phyloP scores from a whole-genome alignment of 1,140 invertebrate genomes.

The Gryon sp. region DNA sequence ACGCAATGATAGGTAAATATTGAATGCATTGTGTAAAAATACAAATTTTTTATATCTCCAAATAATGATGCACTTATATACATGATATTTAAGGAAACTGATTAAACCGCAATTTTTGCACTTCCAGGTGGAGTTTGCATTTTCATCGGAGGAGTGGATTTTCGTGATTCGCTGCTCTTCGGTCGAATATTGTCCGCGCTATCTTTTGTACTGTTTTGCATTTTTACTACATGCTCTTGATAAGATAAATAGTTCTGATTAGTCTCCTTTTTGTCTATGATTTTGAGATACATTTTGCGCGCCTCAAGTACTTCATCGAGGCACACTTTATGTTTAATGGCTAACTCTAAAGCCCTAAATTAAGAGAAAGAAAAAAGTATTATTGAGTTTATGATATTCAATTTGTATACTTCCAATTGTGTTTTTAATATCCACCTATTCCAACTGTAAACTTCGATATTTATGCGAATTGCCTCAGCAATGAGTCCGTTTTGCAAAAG shows the following conservation, averaged over 20 bases:
- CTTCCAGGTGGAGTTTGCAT: slow-evolving; percentile 47
- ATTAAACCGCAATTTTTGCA: slow-evolving; percentile 38
- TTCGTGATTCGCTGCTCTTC: slow-evolving; percentile 36
- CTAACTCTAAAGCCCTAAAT: slow-evolving; percentile 91
- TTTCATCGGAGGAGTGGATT: slow-evolving; percentile 14
- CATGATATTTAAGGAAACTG: too few relatives aligned
- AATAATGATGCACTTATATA: too few relatives aligned
- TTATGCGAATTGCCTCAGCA: slow-evolving; percentile 88
- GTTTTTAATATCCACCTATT: slow-evolving; percentile 82
- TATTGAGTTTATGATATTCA: too few relatives aligned
- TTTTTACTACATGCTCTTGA: slow-evolving; percentile 60
- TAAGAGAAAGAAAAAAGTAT: too few relatives aligned
- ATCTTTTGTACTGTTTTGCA: slow-evolving; percentile 34
- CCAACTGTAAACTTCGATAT: slow-evolving; percentile 93
- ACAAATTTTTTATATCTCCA: too few relatives aligned
- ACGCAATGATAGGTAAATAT: slow-evolving; percentile 21
- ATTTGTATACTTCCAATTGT: too few relatives aligned
- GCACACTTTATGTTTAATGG: slow-evolving; percentile 88
- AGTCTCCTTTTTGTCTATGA: slow-evolving; percentile 87
- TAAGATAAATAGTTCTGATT: slow-evolving; percentile 80
- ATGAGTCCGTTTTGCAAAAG: slow-evolving; percentile 88
- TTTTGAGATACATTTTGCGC: slow-evolving; percentile 86
- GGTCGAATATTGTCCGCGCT: slow-evolving; percentile 9
- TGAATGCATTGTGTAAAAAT: background rate
- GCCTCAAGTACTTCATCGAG: slow-evolving; percentile 89